Evolutionary conservation across 2,888 invertebrate species (phyloP), one percentile per base, ranked within the genome.

Genomic region (Gastrophysa polygoni): DNA sequence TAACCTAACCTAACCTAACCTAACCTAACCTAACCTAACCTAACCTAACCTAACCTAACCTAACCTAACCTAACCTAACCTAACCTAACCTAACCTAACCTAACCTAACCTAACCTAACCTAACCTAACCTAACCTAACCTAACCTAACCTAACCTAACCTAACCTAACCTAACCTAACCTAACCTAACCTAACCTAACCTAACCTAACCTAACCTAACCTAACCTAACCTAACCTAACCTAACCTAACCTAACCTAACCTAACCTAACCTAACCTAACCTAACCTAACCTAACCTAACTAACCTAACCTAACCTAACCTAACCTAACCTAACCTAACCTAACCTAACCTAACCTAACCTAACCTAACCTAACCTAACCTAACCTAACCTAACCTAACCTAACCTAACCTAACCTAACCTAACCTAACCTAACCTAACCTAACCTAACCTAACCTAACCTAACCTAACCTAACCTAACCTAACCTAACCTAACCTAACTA

Each of bases 211-310:
- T 49, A 24, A 49, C 49, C 49, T 49, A 49, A 49, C 49, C 49
- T 49, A 24, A 49, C 49, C 49, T 49, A 49, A 49, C 49, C 49
- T 49, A 24, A 49, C 49, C 49, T 49, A 49, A 49, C 49, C 49
- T 49, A 24, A 49, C 49, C 49, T 49, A 21, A 48, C 49, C 49
- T 49, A 24, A 49, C 49, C 49, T 49, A 49, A 49, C 49, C 49
- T 49, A 24, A 49, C 49, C 49, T 49, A 49, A 49, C 49, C 49
- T 49, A n/a, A 49, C 49, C 49, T 49, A 49, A 49, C 49, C 49
- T 49, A 24, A 49, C 49, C 49, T 49, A 49, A 49, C 49, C 49
- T 49, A 24, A 49, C 49, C 49, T 49, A 49, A 49, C 49, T 49
- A 24, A 49, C 49, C 49, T 49, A 49, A 49, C 49, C 49, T 49